These are phyloP conservation scores for Misgurnus mizolepis DNA, from an alignment of 2,113 vertebrate genomes.

Conservation along the genomic window DNA sequence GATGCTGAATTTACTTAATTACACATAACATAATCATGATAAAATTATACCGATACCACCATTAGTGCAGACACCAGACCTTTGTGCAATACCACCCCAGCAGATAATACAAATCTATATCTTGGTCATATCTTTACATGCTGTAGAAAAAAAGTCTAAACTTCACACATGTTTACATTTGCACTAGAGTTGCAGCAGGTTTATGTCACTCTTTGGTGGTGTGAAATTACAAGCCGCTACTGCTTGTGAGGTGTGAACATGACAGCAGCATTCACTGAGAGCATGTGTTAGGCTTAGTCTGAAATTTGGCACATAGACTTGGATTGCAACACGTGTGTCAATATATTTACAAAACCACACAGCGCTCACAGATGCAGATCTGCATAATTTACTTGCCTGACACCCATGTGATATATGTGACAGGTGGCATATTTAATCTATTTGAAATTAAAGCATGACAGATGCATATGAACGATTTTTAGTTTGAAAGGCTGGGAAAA, in stretches of 20 bases:
- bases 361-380: neutral
- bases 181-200: neutral
- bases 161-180: too few relatives aligned
- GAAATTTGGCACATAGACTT: constrained; percentile 18
- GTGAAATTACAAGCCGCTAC: neutral
- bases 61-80: constrained; percentile 7
- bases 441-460: neutral
- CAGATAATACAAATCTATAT: too few relatives aligned
- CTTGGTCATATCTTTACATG: too few relatives aligned
- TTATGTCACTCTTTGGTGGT: neutral
- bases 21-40: neutral
- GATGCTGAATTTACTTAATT: neutral
- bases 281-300: neutral
- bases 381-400: neutral
- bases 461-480: neutral
- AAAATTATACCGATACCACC: too few relatives aligned
- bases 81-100: neutral
- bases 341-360: constrained; percentile 14
- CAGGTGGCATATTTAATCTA: neutral
- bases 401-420: neutral
- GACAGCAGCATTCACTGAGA: neutral
- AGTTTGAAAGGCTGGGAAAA: neutral
- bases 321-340: constrained; percentile 5
- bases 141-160: too few relatives aligned
- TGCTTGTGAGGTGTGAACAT: constrained; percentile 8